Percentiles rank a stretch among this genome's conserved stretches.
These are phyloP conservation scores for Turnix velox DNA, from an alignment of 2,113 vertebrate species.

Conservation along the genomic window DNA sequence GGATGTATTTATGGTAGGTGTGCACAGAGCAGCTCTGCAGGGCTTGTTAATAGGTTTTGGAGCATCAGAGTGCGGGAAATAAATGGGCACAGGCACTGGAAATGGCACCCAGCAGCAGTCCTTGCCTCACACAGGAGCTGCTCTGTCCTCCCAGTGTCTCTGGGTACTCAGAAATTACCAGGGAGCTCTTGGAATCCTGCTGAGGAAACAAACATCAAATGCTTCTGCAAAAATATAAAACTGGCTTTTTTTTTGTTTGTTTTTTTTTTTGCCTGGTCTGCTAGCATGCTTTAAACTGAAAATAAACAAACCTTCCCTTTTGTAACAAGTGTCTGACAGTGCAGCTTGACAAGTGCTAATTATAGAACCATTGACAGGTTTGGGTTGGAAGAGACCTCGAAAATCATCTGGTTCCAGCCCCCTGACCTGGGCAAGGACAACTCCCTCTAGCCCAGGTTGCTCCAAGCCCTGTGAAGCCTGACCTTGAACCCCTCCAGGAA, in stretches of 20 bases:
- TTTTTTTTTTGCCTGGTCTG: not conserved
- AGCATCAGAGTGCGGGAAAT: not conserved
- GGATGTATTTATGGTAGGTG: not conserved
- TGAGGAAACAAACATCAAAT: not conserved
- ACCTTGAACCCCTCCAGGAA: too few relatives aligned
- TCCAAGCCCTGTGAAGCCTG: too few relatives aligned
- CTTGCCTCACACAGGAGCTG: fast-evolving
- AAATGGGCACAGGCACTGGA: not conserved
- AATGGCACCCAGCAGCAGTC: not conserved
- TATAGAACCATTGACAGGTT: too few relatives aligned
- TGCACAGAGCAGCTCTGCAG: not conserved
- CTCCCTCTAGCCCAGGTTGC: too few relatives aligned
- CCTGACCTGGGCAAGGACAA: too few relatives aligned
- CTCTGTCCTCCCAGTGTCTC: not conserved
- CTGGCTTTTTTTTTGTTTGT: too few relatives aligned
- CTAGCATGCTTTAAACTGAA: not conserved
- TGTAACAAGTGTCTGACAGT: not conserved
- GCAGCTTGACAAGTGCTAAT: not conserved
- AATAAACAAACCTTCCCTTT: not conserved
- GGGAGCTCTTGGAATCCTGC: not conserved
- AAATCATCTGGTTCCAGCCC: too few relatives aligned
- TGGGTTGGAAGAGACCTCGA: too few relatives aligned
- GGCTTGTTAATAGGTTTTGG: not conserved
- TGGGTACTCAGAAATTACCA: not conserved
- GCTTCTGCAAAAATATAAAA: not conserved